Percentiles rank a stretch among this genome's conserved stretches.
phyloP scores from a whole-genome alignment of 2,888 invertebrate species.

The Hipparchia sbordonii region DNA sequence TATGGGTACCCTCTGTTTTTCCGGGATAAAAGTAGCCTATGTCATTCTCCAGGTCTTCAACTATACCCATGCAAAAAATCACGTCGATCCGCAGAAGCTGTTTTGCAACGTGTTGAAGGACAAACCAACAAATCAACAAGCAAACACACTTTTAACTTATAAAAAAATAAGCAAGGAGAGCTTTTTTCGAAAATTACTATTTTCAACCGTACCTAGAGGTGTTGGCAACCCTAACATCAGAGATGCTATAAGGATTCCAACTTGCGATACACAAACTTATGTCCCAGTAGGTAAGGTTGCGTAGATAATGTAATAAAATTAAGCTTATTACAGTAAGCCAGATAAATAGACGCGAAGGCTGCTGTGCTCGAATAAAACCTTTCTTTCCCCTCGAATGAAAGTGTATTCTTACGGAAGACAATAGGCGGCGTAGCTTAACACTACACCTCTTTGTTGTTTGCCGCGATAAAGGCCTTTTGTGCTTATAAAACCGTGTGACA shows the following conservation, averaged over 20 bases:
- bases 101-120: too few species aligned
- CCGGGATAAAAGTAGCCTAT: too few species aligned
- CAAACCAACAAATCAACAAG: too few species aligned
- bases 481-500: conserved; percentile 12
- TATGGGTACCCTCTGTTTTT: too few species aligned
- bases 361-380: conserved; percentile 24
- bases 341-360: conserved; percentile 42
- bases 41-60: too few species aligned
- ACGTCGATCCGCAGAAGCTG: too few species aligned
- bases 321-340: conserved; percentile 43
- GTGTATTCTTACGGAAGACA: conserved; percentile 29
- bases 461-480: conserved; percentile 23
- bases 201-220: too few species aligned
- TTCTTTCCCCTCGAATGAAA: conserved; percentile 25
- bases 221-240: too few species aligned
- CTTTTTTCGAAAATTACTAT: too few species aligned
- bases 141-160: too few species aligned
- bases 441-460: conserved; percentile 13
- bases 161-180: too few species aligned
- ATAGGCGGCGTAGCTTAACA: conserved; percentile 7
- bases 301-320: conserved; percentile 42
- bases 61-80: too few species aligned
- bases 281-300: conserved; percentile 34
- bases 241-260: conserved; percentile 35
- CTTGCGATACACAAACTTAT: conserved; percentile 29